These are phyloP conservation scores for Agapornis canus DNA, from an alignment of 2,797 vertebrate genomes.

Conservation along the genomic window DNA sequence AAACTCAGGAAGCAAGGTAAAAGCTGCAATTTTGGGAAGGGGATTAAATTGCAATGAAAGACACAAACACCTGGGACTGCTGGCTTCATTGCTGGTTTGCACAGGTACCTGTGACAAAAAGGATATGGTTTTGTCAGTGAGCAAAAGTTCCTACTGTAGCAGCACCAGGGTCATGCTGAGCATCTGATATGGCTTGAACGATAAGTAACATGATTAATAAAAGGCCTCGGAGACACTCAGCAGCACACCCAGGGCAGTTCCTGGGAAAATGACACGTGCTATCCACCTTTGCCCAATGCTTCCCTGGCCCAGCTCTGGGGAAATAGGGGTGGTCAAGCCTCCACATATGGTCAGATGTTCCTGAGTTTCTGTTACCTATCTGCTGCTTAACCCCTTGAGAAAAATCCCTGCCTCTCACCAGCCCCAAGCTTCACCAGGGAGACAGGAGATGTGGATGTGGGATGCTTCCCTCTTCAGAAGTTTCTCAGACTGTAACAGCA, in stretches of 20 bases:
- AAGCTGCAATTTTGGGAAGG: not conserved
- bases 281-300: not conserved
- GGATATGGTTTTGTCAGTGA: fast-evolving
- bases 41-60: not conserved
- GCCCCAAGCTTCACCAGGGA: not conserved
- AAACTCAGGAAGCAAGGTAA: not conserved
- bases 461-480: not conserved
- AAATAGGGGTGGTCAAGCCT: not conserved
- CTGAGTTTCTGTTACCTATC: not conserved
- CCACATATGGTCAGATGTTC: not conserved
- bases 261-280: not conserved
- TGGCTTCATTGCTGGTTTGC: not conserved
- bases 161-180: not conserved
- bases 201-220: not conserved
- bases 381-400: not conserved
- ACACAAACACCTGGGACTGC: not conserved
- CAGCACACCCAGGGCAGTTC: not conserved
- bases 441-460: not conserved
- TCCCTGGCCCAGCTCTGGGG: not conserved
- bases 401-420: not conserved
- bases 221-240: not conserved
- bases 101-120: not conserved
- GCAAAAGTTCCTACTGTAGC: not conserved
- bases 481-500: not conserved
- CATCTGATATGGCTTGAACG: not conserved